These are phyloP conservation scores for Brienomyrus brachyistius DNA, from an alignment of 2,113 vertebrate genomes.

Conservation along the genomic window DNA sequence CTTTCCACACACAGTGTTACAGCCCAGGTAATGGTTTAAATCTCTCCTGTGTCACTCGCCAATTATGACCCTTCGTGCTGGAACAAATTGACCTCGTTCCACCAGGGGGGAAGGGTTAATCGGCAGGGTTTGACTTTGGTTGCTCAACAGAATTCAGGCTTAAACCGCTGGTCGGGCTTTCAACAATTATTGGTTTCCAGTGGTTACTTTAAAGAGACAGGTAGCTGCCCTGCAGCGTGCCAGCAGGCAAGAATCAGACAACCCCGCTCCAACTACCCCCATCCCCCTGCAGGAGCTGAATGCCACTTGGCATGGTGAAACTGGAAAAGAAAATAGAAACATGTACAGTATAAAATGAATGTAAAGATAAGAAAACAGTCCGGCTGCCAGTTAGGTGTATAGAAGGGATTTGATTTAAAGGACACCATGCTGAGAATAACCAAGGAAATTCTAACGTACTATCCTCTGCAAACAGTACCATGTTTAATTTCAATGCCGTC, in stretches of 20 bases:
- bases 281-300: not conserved
- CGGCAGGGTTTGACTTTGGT: not conserved
- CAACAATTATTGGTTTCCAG: not conserved
- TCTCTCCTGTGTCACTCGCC: not conserved
- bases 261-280: not conserved
- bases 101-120: not conserved
- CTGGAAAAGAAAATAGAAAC: not conserved
- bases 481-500: slow-evolving; percentile 2
- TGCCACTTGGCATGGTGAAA: not conserved
- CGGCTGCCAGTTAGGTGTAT: not conserved
- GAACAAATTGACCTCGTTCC: slow-evolving; percentile 1
- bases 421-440: not conserved
- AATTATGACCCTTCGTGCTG: not conserved
- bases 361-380: not conserved
- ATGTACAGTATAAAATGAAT: not conserved
- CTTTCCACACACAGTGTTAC: not conserved
- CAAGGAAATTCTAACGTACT: not conserved
- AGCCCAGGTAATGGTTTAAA: not conserved
- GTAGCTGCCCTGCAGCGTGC: not conserved
- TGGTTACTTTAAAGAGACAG: not conserved
- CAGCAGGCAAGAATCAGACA: not conserved
- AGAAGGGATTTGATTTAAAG: not conserved
- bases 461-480: not conserved
- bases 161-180: not conserved
- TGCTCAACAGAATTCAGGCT: slow-evolving; percentile 3